Base-by-base conservation (phyloP, 2,113 vertebrate species). In the Tympanuchus pallidicinctus region DNA sequence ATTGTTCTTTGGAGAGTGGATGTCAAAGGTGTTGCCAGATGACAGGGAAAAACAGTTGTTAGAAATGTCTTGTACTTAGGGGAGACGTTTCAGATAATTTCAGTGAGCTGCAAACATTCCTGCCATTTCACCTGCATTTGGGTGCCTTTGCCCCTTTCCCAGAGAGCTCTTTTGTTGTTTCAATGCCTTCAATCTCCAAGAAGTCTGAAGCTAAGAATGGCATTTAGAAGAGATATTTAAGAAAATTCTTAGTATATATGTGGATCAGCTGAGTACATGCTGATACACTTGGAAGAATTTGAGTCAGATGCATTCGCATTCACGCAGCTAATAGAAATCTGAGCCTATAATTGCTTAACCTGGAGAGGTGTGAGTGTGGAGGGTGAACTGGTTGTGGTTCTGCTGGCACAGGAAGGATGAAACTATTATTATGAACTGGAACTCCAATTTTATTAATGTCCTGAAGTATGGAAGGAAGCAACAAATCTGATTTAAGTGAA, bases 401-500 rank as follows among this genome's bases (percentile, higher is more conserved):
- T 91, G 71, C 72, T 92, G 82, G 85, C 89, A 82, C 48, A 70
- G 69, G 54, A 81, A 93, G 43, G 93, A 84, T 75, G 80, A 94
- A 95, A 94, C 81, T 78, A 75, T 94, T 92, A 96, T 93, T 96
- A 97, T 91, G 95, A 94, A 94, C 92, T 83, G 94, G 80, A 91
- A 82, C 96, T 97, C 86, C 82, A 79, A 16, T 97, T 97, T 97
- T 96, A 97, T 96, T 93, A 82, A 97, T 97, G 92, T 97, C 94
- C 96, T 95, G 94, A 95, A 96, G 93, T 91, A 97, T 96, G 92
- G 96, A 97, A 95, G 92, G 94, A 98, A 97, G 97, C 94, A 95
- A 97, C 97, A 97, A 97, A 97, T 97, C 92, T 97, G 97, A 97
- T 97, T 98, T 98, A 97, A 98, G 97, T 97, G 95, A 97, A 97